These are phyloP conservation scores for Podotricha telesiphe DNA, from an alignment of 2,888 invertebrate species.

Conservation along the genomic window DNA sequence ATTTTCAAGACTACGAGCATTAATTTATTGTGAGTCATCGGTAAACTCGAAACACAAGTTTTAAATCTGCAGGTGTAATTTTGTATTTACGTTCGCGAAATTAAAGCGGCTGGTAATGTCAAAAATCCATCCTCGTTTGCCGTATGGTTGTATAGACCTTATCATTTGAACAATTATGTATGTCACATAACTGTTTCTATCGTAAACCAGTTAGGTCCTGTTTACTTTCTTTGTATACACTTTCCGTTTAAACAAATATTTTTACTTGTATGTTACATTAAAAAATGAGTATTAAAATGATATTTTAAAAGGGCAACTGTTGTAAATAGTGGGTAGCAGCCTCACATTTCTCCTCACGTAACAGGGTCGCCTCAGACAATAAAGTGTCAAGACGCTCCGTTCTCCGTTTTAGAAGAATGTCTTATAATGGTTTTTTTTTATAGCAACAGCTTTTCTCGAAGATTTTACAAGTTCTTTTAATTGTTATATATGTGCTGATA, in stretches of 20 bases:
- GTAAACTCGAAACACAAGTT: constrained; percentile 41
- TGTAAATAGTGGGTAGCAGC: no score
- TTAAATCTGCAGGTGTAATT: constrained; percentile 33
- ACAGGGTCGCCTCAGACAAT: no score
- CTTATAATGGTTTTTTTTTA: no score
- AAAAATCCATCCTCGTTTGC: constrained; percentile 27
- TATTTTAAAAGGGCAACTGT: neutral
- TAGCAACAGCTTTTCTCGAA: no score
- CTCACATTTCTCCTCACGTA: no score
- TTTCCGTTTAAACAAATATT: constrained; percentile 24
- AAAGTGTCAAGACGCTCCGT: no score
- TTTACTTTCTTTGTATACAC: constrained; percentile 33
- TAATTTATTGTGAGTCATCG: constrained; percentile 39
- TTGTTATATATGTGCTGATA: constrained; percentile 34
- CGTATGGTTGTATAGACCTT: constrained; percentile 31
- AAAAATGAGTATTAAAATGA: neutral
- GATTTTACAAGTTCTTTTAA: neutral
- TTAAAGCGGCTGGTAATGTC: constrained; percentile 20
- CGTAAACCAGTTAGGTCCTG: constrained; percentile 68
- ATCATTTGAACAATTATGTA: constrained; percentile 57
- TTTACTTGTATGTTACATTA: neutral
- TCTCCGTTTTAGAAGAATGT: no score
- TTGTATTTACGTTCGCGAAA: constrained; percentile 27
- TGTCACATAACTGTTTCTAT: constrained; percentile 68
- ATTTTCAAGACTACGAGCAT: constrained; percentile 38